Evolutionary conservation across 2,113 vertebrate species (phyloP), one percentile per base, ranked within the genome.

Genomic region (Leucoraja erinaceus): DNA sequence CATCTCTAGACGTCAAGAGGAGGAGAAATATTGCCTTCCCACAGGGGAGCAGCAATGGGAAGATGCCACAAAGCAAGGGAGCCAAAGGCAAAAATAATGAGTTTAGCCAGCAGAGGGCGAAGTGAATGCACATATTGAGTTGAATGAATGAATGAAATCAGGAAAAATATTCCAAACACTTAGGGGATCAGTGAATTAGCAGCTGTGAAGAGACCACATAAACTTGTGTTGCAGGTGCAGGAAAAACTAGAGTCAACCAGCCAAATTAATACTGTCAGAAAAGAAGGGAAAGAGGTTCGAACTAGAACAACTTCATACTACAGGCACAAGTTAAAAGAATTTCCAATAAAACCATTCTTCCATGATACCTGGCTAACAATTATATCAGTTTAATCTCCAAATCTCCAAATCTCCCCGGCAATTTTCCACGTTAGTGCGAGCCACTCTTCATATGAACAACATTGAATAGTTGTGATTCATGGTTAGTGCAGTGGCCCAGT

Each of bases 51-150:
- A 68, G 66, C 66, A 68, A 68, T 68, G 66, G 16, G 66, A 9
- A 68, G 66, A 12, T 10, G 66, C 66, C 8, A 68, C 66, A 9
- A 68, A 68, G 66, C 66, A 68, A 68, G 10, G 10, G 66, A 68
- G 66, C 66, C 66, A 68, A 68, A 16, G 59, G 6, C 16, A 12
- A 38, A 68, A 90, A 68, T 68, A 90, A 84, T 59, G 3, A 5
- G n/a, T 88, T 18, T 88, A 61, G 68, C 90, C 90, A 91, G 20
- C 66, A 91, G 90, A 91, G 90, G 90, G 90, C 20, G 22, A 28
- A 63, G 83, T 66, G 8, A 88, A 31, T 8, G 59, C 83, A 66
- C 28, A 31, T 16, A 56, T 2, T 54, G 54, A 56, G 54, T 56
- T 10, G 38, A 81, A 47, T 56, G 47, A 81, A 28, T 83, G 47